Evolutionary conservation across 2,888 invertebrate species (phyloP).

Genomic region (Ophion slaviceki): DNA sequence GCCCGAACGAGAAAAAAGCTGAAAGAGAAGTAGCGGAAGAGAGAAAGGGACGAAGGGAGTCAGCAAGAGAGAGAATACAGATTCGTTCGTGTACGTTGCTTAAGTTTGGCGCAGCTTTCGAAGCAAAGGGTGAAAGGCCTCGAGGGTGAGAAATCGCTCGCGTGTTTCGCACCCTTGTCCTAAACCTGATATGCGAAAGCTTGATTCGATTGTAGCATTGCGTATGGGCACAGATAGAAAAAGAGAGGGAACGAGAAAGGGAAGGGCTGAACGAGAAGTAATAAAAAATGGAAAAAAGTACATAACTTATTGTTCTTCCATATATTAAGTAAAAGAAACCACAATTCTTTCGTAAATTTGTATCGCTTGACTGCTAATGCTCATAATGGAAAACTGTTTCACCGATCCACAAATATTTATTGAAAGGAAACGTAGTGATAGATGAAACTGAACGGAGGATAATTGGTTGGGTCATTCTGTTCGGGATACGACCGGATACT

Average conservation of each 20-base stretch:
- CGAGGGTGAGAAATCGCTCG: constrained; percentile 67
- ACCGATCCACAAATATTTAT: not conserved
- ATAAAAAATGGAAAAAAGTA: too few relatives aligned
- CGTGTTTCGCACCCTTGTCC: constrained; percentile 73
- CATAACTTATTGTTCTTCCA: too few relatives aligned
- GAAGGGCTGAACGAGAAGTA: not conserved
- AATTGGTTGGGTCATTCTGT: not conserved
- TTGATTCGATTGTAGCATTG: constrained; percentile 64
- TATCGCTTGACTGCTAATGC: too few relatives aligned
- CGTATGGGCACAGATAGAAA: not conserved
- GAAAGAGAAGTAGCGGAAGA: not conserved
- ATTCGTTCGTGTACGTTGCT: constrained; percentile 15
- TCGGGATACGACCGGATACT: not conserved
- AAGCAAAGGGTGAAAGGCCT: constrained; percentile 24
- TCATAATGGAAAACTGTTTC: not conserved
- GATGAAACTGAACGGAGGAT: not conserved
- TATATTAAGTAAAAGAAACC: too few relatives aligned
- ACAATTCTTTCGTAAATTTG: too few relatives aligned
- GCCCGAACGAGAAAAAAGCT: not conserved
- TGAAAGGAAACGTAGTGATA: not conserved
- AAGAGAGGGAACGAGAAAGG: constrained; percentile 4
- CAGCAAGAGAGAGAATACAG: not conserved
- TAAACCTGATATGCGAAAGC: constrained; percentile 70
- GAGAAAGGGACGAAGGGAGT: not conserved
- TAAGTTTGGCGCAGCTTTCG: constrained; percentile 4